Evolutionary conservation across 1,140 invertebrate species (phyloP), one percentile per base, ranked within the genome.

Genomic region (Neoseiulus cucumeris): DNA sequence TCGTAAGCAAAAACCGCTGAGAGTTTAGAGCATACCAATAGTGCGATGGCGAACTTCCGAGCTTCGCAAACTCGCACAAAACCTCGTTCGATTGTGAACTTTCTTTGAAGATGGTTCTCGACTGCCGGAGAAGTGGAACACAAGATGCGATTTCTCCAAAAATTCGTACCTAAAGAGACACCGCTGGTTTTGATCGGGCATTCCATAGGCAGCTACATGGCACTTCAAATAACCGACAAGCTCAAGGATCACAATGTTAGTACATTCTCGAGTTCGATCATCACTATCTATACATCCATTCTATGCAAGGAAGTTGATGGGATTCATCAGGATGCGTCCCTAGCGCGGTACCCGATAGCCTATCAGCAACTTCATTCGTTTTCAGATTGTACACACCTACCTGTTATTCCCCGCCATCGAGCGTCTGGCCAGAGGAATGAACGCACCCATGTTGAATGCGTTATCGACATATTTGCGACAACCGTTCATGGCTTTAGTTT

Each of bases 151-250:
- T 89, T 91, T 74, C 82, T 91, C 44, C 77, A 81, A 66, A 79
- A 83, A 66, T 83, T 83, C 71, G 76, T 89, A 64, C 86, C 87
- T 5, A 69, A 76, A 44, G 76, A 84, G 74, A 79, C 81, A 0
- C 81, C 79, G 70, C 72, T 92, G 2, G 81, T 87, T 74, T 70
- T 90, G 0, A 79, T 91, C 68, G 87, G 85, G 1, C 89, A 91
- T 79, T 91, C 89, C 0, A 85, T 91, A 71, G 89, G 89, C 1
- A 79, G 81, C 68, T 87, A 88, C 79, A 84, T 90, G 68, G 80
- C 82, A 66, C 72, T 88, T 17, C 82, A 90, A 69, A 71, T 89
- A 22, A 70, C 91, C 4, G 80, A 85, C 69, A 72, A 68, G 30
- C 64, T 68, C 42, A 65, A 67, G 22, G 47, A 68, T 66, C 59